These are phyloP conservation scores for Alentia gelatinosa DNA, from an alignment of 2,888 invertebrate genomes.

Conservation along the genomic window DNA sequence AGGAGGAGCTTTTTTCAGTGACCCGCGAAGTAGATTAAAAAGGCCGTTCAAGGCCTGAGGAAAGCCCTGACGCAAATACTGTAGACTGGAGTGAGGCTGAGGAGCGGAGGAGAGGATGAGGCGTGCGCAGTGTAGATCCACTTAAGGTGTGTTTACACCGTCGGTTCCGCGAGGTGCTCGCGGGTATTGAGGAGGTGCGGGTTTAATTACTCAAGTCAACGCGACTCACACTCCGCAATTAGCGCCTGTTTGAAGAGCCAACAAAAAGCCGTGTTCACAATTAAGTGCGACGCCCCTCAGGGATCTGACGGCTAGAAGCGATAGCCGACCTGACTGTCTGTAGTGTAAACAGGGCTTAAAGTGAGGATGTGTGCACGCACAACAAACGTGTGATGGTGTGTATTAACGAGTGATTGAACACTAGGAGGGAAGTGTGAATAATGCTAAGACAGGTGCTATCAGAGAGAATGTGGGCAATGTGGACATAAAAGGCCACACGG, in stretches of 20 bases:
- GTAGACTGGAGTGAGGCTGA: neutral
- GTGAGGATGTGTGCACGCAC: no score
- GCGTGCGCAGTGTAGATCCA: neutral
- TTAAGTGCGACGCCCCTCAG: neutral
- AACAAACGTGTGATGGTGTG: no score
- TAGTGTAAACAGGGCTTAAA: neutral
- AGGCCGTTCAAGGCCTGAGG: no score
- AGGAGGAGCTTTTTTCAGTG: no score
- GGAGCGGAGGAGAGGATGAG: neutral
- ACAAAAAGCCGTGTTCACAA: neutral
- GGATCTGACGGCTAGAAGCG: neutral
- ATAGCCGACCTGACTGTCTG: neutral
- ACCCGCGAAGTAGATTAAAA: no score
- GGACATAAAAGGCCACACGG: no score
- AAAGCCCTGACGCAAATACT: neutral
- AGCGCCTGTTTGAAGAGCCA: neutral
- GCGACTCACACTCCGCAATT: neutral
- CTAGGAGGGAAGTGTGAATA: no score
- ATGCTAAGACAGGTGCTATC: no score
- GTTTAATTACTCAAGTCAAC: conserved; percentile 1
- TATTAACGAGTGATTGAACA: no score
- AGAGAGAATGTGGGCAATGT: no score
- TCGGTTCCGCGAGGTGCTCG: neutral
- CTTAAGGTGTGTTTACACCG: neutral
- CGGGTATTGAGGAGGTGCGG: neutral